Percentiles rank a stretch among this genome's conserved stretches.
Conservation (phyloP, 2,888 invertebrate genomes). For the Drosophila hamatofila region DNA sequence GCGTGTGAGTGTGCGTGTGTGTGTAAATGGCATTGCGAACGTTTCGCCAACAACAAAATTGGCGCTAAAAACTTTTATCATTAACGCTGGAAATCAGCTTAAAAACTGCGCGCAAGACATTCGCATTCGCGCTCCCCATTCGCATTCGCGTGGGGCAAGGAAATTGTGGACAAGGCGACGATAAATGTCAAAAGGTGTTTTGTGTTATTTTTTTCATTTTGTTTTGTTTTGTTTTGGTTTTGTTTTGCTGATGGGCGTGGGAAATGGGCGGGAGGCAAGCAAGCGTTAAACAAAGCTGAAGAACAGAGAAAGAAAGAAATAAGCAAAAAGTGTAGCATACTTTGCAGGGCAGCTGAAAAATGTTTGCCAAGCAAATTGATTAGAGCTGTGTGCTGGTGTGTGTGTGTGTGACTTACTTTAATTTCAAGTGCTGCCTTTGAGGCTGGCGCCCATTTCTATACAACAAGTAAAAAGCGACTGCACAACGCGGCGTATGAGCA, state of each 20-base stretch:
- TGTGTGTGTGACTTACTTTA: slow-evolving; percentile 41
- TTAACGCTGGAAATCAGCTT: slow-evolving; percentile 75
- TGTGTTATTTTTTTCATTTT: slow-evolving; percentile 3
- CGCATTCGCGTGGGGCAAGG: background rate
- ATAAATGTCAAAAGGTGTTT: slow-evolving; percentile 76
- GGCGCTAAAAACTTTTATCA: slow-evolving; percentile 66
- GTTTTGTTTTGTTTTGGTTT: background rate
- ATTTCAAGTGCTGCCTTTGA: slow-evolving; percentile 62
- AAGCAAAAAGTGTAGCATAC: slow-evolving; percentile 53
- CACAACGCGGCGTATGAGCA: slow-evolving; percentile 71
- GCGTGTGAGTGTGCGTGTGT: background rate
- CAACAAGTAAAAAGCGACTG: slow-evolving; percentile 25
- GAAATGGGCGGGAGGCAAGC: background rate
- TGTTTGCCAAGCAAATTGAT: slow-evolving; percentile 69
- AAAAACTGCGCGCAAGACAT: slow-evolving; percentile 54
- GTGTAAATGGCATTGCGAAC: slow-evolving; percentile 7
- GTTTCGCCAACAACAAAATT: slow-evolving; percentile 18
- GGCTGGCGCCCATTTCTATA: slow-evolving; percentile 36
- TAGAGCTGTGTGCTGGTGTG: slow-evolving; percentile 41
- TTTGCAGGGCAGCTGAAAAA: slow-evolving; percentile 46
- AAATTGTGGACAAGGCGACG: slow-evolving; percentile 38
- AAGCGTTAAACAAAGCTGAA: slow-evolving; percentile 15
- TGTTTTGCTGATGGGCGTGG: background rate
- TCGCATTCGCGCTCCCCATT: slow-evolving; percentile 11
- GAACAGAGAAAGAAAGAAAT: background rate